Evolutionary conservation across 2,113 vertebrate species (phyloP).

Genomic region (Upupa epops): DNA sequence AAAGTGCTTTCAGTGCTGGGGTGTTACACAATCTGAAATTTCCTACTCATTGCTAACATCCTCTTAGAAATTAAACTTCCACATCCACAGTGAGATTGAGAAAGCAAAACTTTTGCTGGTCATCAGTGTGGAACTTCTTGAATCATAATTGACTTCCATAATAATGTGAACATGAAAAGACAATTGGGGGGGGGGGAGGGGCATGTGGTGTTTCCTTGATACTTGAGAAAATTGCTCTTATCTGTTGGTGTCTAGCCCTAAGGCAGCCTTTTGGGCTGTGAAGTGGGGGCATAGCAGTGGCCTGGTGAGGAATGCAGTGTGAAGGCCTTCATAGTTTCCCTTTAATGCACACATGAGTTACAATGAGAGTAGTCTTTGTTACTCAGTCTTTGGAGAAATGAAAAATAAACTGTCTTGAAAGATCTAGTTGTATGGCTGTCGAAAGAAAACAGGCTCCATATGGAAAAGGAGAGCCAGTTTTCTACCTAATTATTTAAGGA

Average conservation of each 20-base stretch:
- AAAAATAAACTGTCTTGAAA: not conserved
- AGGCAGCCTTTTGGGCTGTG: not conserved
- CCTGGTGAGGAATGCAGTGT: not conserved
- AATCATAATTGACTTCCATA: not conserved
- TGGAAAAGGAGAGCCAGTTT: not conserved
- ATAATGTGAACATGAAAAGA: not conserved
- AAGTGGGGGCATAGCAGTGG: not conserved
- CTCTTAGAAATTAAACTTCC: not conserved
- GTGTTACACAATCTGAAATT: not conserved
- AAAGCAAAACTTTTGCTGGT: not conserved
- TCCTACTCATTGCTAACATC: not conserved
- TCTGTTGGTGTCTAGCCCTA: not conserved
- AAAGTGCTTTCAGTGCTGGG: not conserved
- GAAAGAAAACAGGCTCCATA: not conserved
- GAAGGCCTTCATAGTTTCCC: not conserved
- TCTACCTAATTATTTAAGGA: conserved; percentile 1
- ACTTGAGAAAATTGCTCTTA: not conserved
- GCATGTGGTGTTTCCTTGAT: not conserved
- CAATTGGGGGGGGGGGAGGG: not conserved
- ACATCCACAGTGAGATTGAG: not conserved
- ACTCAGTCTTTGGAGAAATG: not conserved
- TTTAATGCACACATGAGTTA: not conserved
- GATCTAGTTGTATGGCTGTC: not conserved
- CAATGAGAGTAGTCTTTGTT: not conserved
- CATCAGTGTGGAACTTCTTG: not conserved